Evolutionary conservation across 2,888 invertebrate species (phyloP), one percentile per base, ranked within the genome.

Genomic region (Tillus elongatus): DNA sequence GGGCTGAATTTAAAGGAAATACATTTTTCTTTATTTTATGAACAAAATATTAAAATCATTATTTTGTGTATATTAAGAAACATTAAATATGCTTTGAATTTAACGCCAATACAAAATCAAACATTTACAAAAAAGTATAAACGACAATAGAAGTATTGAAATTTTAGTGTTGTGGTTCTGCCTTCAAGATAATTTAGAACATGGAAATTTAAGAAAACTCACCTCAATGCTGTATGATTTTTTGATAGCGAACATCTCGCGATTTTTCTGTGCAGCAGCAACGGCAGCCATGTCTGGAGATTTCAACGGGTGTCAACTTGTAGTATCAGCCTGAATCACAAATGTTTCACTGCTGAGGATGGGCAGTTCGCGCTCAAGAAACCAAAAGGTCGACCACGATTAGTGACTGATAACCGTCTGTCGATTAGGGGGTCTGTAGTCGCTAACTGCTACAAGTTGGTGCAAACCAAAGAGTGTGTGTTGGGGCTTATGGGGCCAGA

Each of bases 181-280:
- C n/a, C n/a, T n/a, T n/a, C n/a, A n/a, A n/a, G n/a, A n/a, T n/a
- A n/a, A n/a, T n/a, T n/a, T n/a, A n/a, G n/a, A n/a, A n/a, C n/a
- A n/a, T n/a, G n/a, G n/a, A n/a, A n/a, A n/a, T n/a, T n/a, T n/a
- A n/a, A n/a, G n/a, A n/a, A 29, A 29, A 71, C 85, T 82, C 73
- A 91, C 92, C 87, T 92, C 92, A 68, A 92, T 89, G 74, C 90
- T 91, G 79, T 92, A 92, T 51, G 90, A 90, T 68, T 92, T 92
- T 74, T 91, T 91, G 74, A 91, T 91, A 67, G 91, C 90, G 77
- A 91, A 91, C 83, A 90, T 85, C 71, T 91, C 90, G 67, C 91
- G 82, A 72, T 88, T 91, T 73, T 89, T 89, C 73, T 89, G 88
- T 50, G 88, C 88, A 66, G 88, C 86, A 64, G 88, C 86, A 61